Conservation (phyloP, 2,113 vertebrate species). For the Typhlomys cinereus region DNA sequence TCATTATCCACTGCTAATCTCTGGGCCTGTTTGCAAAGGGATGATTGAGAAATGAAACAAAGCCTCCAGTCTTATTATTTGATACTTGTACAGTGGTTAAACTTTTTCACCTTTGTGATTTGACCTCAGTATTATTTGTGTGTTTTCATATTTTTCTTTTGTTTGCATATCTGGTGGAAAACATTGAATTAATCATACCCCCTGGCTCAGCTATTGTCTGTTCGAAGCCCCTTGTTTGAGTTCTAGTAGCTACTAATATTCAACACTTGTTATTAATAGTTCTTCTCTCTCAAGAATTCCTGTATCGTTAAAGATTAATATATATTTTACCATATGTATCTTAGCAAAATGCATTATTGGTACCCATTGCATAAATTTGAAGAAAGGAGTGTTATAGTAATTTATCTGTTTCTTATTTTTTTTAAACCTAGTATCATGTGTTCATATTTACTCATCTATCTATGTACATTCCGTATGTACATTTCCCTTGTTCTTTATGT, state of each 20-base stretch:
- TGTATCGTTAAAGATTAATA: neutral
- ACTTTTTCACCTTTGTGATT: conserved; percentile 46
- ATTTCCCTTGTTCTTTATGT: neutral
- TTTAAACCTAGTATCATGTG: neutral
- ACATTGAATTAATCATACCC: neutral
- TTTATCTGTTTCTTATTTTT: neutral
- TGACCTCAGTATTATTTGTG: neutral
- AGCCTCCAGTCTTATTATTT: neutral
- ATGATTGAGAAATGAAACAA: conserved; percentile 21
- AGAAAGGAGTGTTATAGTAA: neutral
- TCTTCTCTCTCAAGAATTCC: neutral
- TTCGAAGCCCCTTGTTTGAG: neutral
- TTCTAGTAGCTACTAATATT: neutral
- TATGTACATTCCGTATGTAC: accelerated
- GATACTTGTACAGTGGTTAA: neutral
- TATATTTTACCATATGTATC: neutral
- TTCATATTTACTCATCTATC: neutral
- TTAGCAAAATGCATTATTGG: neutral
- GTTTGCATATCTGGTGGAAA: neutral
- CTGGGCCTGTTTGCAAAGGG: conserved; percentile 33
- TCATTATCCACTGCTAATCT: conserved; percentile 44
- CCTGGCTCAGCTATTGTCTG: neutral
- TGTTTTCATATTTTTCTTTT: neutral
- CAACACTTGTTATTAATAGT: neutral
- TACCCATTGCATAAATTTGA: neutral